Conservation (phyloP, 2,113 vertebrate species). For the Dipodomys stephensi region DNA sequence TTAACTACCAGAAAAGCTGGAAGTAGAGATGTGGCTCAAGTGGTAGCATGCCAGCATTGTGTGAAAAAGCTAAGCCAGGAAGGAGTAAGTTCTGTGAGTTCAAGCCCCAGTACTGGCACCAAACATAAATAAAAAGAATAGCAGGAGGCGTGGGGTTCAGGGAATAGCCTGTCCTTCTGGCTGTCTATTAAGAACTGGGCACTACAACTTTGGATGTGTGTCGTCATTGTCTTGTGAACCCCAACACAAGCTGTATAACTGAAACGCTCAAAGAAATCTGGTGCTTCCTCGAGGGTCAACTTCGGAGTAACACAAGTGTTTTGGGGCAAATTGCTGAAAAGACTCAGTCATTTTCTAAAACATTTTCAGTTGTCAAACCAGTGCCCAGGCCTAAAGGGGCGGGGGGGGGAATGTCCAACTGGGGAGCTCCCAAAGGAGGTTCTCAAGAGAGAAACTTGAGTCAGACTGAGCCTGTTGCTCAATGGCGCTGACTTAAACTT, state of each 20-base stretch:
- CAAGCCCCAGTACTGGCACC: too few relatives aligned
- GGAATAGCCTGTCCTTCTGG: not conserved
- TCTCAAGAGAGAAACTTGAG: too few relatives aligned
- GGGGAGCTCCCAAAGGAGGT: too few relatives aligned
- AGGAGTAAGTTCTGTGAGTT: too few relatives aligned
- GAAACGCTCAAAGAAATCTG: not conserved
- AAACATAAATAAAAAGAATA: too few relatives aligned
- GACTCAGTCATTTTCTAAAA: not conserved
- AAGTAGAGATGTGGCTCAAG: too few relatives aligned
- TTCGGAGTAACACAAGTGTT: not conserved
- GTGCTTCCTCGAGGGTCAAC: not conserved
- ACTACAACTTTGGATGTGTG: not conserved
- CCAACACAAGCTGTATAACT: not conserved
- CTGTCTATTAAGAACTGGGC: not conserved
- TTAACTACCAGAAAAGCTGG: too few relatives aligned
- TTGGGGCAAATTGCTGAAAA: not conserved
- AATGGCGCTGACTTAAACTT: not conserved
- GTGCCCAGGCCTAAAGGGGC: not conserved
- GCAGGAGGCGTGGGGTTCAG: not conserved
- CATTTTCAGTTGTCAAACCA: not conserved
- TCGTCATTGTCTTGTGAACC: too few relatives aligned
- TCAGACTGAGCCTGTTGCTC: too few relatives aligned
- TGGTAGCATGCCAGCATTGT: too few relatives aligned
- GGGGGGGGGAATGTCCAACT: fast-evolving
- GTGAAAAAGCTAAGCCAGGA: too few relatives aligned